Percentiles rank a stretch among this genome's conserved stretches.
phyloP scores from a whole-genome alignment of 2,888 invertebrate genomes.

The Chironomus riparius region DNA sequence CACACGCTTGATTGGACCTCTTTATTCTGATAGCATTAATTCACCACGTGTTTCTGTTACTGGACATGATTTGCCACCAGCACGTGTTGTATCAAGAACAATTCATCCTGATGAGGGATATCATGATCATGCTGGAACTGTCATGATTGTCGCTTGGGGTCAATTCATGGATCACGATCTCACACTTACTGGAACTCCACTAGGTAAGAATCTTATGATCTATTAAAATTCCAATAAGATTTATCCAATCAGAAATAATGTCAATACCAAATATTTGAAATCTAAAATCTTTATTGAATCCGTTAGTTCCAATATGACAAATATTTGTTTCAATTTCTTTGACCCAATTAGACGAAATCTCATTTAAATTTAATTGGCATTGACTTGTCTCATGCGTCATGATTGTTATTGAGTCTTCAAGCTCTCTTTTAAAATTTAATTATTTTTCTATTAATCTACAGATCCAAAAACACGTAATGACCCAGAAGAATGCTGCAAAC shows the following conservation, averaged over 20 bases:
- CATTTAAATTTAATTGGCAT: too few relatives aligned
- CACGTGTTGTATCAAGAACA: slow-evolving; percentile 77
- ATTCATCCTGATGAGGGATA: slow-evolving; percentile 89
- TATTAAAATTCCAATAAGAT: neutral
- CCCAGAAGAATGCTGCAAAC: slow-evolving; percentile 81
- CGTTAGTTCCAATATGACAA: too few relatives aligned
- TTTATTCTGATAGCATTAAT: slow-evolving; percentile 76
- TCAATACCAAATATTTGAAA: too few relatives aligned
- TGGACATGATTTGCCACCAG: slow-evolving; percentile 66
- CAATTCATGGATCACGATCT: slow-evolving; percentile 94
- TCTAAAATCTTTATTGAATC: too few relatives aligned
- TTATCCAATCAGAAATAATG: too few relatives aligned
- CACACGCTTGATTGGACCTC: slow-evolving; percentile 70
- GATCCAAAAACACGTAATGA: slow-evolving; percentile 80
- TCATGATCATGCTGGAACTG: slow-evolving; percentile 82
- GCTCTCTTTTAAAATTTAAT: neutral
- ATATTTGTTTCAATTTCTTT: too few relatives aligned
- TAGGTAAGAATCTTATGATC: slow-evolving; percentile 50
- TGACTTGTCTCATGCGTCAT: too few relatives aligned
- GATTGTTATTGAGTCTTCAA: too few relatives aligned
- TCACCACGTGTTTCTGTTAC: slow-evolving; percentile 72
- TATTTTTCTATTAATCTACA: slow-evolving; percentile 37
- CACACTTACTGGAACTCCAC: slow-evolving; percentile 76
- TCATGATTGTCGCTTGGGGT: slow-evolving; percentile 87
- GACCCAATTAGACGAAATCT: too few relatives aligned